Base-by-base conservation (phyloP, 2,888 invertebrate species). In the Mythimna vitellina region DNA sequence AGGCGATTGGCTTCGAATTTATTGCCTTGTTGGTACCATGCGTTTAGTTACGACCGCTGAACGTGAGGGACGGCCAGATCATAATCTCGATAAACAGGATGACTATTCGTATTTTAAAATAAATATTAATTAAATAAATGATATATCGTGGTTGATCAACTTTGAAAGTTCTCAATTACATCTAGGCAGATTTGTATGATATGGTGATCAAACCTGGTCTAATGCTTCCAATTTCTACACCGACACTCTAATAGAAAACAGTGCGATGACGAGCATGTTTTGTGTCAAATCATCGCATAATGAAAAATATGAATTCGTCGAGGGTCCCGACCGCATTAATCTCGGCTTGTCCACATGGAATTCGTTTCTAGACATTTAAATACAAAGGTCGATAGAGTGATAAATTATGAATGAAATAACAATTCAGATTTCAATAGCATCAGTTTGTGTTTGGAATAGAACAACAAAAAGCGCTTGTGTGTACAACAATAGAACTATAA, bases 381-480 rank as follows among this genome's bases (percentile, higher is more conserved):
- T 93, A 94, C 94, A 94, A 94, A 94, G 92, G 91, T 89, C 90
- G 90, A 93, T 93, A 91, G 86, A 93, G 92, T 94, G 93, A 95
- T 95, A 95, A 94, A 94, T 95, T 93, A 93, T 93, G 92, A 94
- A 94, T 93, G 92, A 91, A 93, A 92, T 92, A 93, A 93, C 92
- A 91, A 92, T 92, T 91, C 89, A 61, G 65, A 81, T 85, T 86
- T 86, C 85, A 85, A 87, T 91, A 89, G 91, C 88, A 88, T 86
- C 89, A 90, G 88, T 89, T 92, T 91, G 90, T 92, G 93, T 92
- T 92, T 89, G 86, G 89, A 86, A 89, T 87, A 83, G 87, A 89
- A 89, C 91, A 92, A 92, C 92, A 93, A 93, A 93, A 93, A 93
- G 88, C 89, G 85, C 88, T 90, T 91, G 88, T 91, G 80, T 89